Percentiles rank a stretch among this genome's conserved stretches.
These are phyloP conservation scores for Zenarchopterus dispar DNA, from an alignment of 2,797 vertebrate genomes.

Conservation along the genomic window DNA sequence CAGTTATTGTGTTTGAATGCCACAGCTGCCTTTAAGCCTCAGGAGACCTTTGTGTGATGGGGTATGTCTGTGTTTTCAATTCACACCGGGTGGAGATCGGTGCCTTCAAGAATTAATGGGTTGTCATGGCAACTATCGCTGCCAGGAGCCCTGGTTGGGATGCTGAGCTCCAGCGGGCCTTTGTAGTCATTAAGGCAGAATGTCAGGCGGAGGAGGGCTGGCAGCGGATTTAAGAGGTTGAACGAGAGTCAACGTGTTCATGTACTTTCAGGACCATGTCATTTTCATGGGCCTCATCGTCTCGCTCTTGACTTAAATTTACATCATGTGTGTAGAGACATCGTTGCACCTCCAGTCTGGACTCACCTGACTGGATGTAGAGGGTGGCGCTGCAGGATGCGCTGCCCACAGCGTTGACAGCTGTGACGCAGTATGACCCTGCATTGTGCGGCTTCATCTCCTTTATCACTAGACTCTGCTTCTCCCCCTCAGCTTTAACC, in stretches of 20 bases:
- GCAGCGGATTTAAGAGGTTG: slow-evolving; percentile 51
- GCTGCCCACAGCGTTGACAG: slow-evolving; percentile 83
- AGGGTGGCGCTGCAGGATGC: slow-evolving; percentile 84
- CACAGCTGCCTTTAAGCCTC: slow-evolving; percentile 40
- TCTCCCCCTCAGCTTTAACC: slow-evolving; percentile 82
- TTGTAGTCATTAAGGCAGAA: slow-evolving; percentile 65
- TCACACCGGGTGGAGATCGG: slow-evolving; percentile 16
- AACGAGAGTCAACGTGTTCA: slow-evolving; percentile 34
- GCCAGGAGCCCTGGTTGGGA: slow-evolving; percentile 44
- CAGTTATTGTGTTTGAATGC: slow-evolving; percentile 38
- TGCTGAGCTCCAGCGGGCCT: slow-evolving; percentile 57
- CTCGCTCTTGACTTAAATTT: too few species aligned
- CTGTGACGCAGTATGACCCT: slow-evolving; percentile 85
- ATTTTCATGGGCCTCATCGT: too few species aligned
- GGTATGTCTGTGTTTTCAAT: slow-evolving; percentile 38
- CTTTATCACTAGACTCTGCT: slow-evolving; percentile 85
- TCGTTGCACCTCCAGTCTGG: neutral
- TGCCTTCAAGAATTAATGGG: slow-evolving; percentile 67
- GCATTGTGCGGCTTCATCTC: slow-evolving; percentile 79
- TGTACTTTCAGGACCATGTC: slow-evolving; percentile 5
- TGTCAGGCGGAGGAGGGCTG: slow-evolving; percentile 64
- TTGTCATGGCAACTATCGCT: slow-evolving; percentile 70
- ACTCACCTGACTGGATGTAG: slow-evolving; percentile 87
- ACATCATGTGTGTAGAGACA: too few species aligned
- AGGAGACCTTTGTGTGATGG: slow-evolving; percentile 52